A percentile compares a stretch with the other conserved stretches of the same genome.
phyloP scores from a whole-genome alignment of 2,797 vertebrate species.

The Argyrosomus regius region DNA sequence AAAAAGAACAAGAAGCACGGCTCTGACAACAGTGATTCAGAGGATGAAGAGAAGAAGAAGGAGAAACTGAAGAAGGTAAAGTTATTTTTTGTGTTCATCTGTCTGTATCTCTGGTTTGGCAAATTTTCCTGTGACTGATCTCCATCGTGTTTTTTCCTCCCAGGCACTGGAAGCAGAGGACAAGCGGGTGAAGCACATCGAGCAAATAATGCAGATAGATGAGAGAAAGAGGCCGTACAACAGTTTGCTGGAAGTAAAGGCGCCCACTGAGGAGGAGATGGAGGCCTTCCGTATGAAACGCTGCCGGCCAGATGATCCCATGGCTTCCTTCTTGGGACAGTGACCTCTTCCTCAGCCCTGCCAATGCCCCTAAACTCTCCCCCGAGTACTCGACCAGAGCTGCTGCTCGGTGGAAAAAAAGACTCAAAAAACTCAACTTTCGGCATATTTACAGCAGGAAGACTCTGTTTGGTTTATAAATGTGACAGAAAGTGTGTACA shows the following conservation, averaged over 20 bases:
- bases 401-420: conserved; percentile 24
- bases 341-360: conserved; percentile 60
- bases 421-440: neutral
- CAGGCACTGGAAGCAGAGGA: conserved; percentile 97
- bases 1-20: conserved; percentile 91
- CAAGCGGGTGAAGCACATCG: conserved; percentile 91
- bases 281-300: conserved; percentile 98
- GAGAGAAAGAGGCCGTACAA: conserved; percentile 95
- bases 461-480: neutral
- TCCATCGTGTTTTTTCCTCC: neutral
- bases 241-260: conserved; percentile 90
- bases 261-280: conserved; percentile 98
- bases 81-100: neutral
- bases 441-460: conserved; percentile 4
- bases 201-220: conserved; percentile 93
- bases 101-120: neutral
- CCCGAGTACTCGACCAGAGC: conserved; percentile 42
- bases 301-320: conserved; percentile 93
- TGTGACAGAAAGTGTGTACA: conserved; percentile 25
- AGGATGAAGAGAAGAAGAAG: conserved; percentile 94
- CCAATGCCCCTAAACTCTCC: conserved; percentile 2
- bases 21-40: conserved; percentile 93
- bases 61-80: conserved; percentile 96
- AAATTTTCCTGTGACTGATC: conserved; percentile 17
- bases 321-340: conserved; percentile 95